Percentiles rank a stretch among this genome's conserved stretches.
Conservation (phyloP, 1,140 invertebrate genomes). For the Aleiodes sp. region DNA sequence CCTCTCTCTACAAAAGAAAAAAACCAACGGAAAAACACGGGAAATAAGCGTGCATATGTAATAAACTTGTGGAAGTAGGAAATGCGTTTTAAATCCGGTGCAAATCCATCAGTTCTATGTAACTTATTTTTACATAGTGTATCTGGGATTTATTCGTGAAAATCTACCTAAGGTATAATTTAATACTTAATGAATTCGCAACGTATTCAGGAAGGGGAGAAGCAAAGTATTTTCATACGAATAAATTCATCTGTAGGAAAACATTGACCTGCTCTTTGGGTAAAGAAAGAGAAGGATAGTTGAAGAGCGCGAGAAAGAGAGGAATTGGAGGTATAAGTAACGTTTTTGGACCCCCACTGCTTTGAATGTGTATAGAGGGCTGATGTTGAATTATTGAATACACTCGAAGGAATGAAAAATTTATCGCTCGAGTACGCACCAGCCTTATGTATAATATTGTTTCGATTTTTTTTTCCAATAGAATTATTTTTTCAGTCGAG, state of each 20-base stretch:
- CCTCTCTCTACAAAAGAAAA: not conserved
- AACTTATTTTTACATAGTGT: no score
- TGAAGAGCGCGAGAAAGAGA: not conserved
- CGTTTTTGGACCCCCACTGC: slow-evolving; percentile 3
- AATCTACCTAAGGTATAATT: not conserved
- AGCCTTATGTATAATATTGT: not conserved
- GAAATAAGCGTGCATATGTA: not conserved
- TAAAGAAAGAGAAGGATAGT: not conserved
- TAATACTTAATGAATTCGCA: not conserved
- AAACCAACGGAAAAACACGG: not conserved
- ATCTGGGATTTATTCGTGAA: not conserved
- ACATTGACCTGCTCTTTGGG: not conserved
- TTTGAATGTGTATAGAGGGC: slow-evolving; percentile 15
- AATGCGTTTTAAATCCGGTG: not conserved
- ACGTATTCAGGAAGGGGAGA: no score
- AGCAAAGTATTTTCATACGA: not conserved
- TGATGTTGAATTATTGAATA: slow-evolving; percentile 29
- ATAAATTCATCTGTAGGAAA: not conserved
- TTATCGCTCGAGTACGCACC: slow-evolving; percentile 12
- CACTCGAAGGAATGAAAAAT: slow-evolving; percentile 30
- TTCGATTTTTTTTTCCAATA: not conserved
- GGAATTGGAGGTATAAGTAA: not conserved
- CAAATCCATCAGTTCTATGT: no score
- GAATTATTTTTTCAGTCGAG: not conserved
- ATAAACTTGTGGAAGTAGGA: not conserved